Percentiles rank a stretch among this genome's conserved stretches.
phyloP scores from a whole-genome alignment of 2,888 invertebrate species.

The Eucera pruinosa region DNA sequence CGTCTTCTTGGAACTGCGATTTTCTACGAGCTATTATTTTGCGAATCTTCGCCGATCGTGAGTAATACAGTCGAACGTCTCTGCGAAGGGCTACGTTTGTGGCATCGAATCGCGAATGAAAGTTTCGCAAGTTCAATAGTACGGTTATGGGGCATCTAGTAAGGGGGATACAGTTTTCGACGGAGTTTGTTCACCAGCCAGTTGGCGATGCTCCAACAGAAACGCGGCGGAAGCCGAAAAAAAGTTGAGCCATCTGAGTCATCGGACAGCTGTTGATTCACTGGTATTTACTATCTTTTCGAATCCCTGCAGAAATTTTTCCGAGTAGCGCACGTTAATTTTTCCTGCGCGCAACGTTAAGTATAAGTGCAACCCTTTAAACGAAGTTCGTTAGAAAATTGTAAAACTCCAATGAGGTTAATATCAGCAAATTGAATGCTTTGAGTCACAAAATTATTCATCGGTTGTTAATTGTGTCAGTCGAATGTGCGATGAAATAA shows the following conservation, averaged over 20 bases:
- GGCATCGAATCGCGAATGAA: conserved; percentile 37
- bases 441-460: too few relatives aligned
- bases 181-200: conserved; percentile 42
- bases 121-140: conserved; percentile 58
- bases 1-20: too few relatives aligned
- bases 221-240: conserved; percentile 19
- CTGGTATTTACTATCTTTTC: conserved; percentile 59
- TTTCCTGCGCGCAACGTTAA: not conserved
- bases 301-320: conserved; percentile 32
- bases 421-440: too few relatives aligned
- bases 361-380: too few relatives aligned
- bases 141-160: conserved; percentile 12
- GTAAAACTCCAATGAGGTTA: too few relatives aligned
- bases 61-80: not conserved
- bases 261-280: conserved; percentile 70
- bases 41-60: too few relatives aligned
- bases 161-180: conserved; percentile 42
- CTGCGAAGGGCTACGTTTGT: conserved; percentile 9
- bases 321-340: too few relatives aligned
- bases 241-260: conserved; percentile 62
- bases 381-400: too few relatives aligned
- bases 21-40: too few relatives aligned
- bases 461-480: too few relatives aligned
- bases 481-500: too few relatives aligned
- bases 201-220: conserved; percentile 61